These are phyloP conservation scores for Cathartes aura DNA, from an alignment of 2,113 vertebrate species.

Conservation along the genomic window DNA sequence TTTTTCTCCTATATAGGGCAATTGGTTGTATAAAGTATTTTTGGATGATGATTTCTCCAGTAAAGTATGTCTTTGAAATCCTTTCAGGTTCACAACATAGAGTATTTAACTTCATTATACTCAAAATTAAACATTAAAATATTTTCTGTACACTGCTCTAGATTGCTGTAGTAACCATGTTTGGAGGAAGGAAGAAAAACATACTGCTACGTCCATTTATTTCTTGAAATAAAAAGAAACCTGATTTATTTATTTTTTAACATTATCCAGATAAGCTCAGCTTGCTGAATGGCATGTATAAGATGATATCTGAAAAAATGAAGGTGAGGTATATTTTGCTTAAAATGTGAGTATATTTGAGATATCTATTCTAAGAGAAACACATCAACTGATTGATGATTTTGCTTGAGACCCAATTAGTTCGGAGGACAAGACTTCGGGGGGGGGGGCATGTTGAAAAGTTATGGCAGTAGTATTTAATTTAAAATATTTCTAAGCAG, in stretches of 20 bases:
- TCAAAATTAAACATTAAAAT: neutral
- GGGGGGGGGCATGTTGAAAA: neutral
- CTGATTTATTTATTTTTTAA: neutral
- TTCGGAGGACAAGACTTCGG: neutral
- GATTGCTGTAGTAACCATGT: neutral
- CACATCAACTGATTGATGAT: neutral
- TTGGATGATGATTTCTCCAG: neutral
- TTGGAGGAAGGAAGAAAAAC: neutral
- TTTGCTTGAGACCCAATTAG: neutral
- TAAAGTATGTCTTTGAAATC: neutral
- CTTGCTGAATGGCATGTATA: neutral
- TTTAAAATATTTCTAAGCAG: neutral
- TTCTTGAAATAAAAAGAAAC: neutral
- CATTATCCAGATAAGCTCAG: neutral
- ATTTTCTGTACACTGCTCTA: neutral
- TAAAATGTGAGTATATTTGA: neutral
- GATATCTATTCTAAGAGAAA: neutral
- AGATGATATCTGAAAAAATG: rapidly evolving
- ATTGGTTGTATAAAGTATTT: neutral
- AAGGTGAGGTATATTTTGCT: neutral
- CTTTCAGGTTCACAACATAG: neutral
- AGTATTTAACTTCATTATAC: neutral
- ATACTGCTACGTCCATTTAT: neutral
- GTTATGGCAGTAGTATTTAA: neutral
- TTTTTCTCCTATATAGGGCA: neutral